phyloP scores from a whole-genome alignment of 2,113 vertebrate species.

The Phrynosoma blainvillii region DNA sequence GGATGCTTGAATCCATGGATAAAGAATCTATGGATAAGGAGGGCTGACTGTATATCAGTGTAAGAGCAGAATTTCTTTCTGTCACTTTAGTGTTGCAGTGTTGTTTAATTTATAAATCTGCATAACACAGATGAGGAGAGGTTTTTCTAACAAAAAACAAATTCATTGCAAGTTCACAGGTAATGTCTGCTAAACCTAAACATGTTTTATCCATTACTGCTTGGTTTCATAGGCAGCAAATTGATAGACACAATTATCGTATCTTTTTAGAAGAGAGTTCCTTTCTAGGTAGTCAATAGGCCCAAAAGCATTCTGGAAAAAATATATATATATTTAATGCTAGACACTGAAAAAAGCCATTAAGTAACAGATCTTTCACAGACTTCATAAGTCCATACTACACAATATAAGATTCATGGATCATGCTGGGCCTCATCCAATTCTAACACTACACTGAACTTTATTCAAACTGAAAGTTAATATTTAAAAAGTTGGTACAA shows the following conservation, averaged over 20 bases:
- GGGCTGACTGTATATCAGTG: not conserved
- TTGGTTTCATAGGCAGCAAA: not conserved
- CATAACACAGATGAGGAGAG: not conserved
- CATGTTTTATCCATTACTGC: not conserved
- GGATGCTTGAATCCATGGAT: too few relatives aligned
- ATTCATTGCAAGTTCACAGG: not conserved
- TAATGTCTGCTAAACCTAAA: not conserved
- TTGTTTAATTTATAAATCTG: not conserved
- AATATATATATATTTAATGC: not conserved
- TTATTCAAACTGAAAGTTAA: slow-evolving; percentile 14
- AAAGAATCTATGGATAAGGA: too few relatives aligned
- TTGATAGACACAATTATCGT: not conserved
- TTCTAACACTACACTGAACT: not conserved
- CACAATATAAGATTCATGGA: not conserved
- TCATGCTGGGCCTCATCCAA: not conserved
- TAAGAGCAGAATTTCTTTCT: not conserved
- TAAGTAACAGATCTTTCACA: not conserved
- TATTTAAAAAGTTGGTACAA: not conserved
- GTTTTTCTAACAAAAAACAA: not conserved
- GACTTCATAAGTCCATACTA: not conserved
- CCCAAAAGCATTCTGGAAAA: not conserved
- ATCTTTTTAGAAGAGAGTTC: not conserved
- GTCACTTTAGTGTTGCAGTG: not conserved
- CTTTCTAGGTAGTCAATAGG: not conserved
- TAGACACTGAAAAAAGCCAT: not conserved